These are phyloP conservation scores for Cassiopea andromeda DNA, from an alignment of 30 jellyfish, hydroid and myxozoan species.

Conservation along the genomic window DNA sequence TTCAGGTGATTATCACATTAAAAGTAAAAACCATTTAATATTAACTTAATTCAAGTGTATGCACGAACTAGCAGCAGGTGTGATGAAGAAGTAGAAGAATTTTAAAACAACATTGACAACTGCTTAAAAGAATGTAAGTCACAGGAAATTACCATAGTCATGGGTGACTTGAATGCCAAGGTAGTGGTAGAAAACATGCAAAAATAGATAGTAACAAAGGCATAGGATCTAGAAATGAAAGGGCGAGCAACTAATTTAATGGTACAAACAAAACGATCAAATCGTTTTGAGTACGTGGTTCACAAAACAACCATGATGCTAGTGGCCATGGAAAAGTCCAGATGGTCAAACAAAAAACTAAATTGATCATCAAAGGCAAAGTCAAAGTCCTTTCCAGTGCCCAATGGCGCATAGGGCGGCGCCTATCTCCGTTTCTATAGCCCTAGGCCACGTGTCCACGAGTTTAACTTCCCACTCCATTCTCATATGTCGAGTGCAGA, in stretches of 20 bases:
- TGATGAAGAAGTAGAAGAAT: slow-evolving; percentile 24
- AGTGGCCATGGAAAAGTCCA: slow-evolving; percentile 49
- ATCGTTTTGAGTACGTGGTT: slow-evolving; percentile 31
- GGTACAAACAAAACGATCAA: neutral
- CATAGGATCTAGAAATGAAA: slow-evolving; percentile 35
- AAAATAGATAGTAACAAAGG: slow-evolving; percentile 11
- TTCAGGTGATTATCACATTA: neutral
- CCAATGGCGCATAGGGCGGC: no score
- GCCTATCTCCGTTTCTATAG: no score
- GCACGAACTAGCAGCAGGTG: slow-evolving; percentile 42
- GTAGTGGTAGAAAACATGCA: slow-evolving; percentile 3
- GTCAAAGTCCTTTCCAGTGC: no score
- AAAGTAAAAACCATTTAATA: slow-evolving; percentile 12
- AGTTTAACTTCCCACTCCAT: no score
- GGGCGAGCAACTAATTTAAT: slow-evolving; percentile 17
- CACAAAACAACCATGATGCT: slow-evolving; percentile 9
- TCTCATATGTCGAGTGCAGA: no score
- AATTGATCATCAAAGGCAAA: slow-evolving; percentile 6
- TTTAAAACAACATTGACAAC: slow-evolving; percentile 18
- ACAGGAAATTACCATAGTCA: slow-evolving; percentile 27
- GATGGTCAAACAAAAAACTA: slow-evolving; percentile 17
- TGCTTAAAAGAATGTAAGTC: slow-evolving; percentile 4
- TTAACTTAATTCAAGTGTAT: slow-evolving; percentile 11
- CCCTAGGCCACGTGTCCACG: no score
- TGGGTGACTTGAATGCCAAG: slow-evolving; percentile 54